These are phyloP conservation scores for Oscheius sp. DNA, from an alignment of 2,888 invertebrate genomes.

Conservation along the genomic window DNA sequence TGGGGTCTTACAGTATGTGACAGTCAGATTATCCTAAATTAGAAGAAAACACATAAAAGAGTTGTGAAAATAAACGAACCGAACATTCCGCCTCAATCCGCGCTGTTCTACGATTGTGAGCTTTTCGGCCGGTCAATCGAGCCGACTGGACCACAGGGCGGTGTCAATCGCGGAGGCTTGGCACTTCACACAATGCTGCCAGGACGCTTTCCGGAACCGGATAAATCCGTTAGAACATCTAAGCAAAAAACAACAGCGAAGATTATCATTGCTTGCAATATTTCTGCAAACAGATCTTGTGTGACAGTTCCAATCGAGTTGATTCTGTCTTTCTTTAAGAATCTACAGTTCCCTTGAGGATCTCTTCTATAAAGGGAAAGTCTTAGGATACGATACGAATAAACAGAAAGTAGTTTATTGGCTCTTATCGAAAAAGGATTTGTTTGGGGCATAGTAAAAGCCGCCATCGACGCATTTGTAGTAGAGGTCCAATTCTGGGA, in stretches of 20 bases:
- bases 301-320: not conserved
- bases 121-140: constrained; percentile 11
- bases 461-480: not conserved
- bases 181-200: constrained; percentile 18
- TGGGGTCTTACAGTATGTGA: not conserved
- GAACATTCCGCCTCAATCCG: constrained; percentile 20
- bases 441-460: not conserved
- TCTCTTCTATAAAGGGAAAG: too few relatives aligned
- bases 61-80: constrained; percentile 6
- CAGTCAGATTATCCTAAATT: not conserved
- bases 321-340: not conserved
- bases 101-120: constrained; percentile 4
- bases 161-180: constrained; percentile 16
- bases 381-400: too few relatives aligned
- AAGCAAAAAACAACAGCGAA: not conserved
- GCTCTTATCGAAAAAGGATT: not conserved
- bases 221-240: not conserved
- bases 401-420: not conserved
- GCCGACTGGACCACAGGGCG: not conserved
- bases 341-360: too few relatives aligned
- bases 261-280: not conserved
- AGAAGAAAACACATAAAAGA: not conserved
- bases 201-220: constrained; percentile 28
- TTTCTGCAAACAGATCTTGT: not conserved
- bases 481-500: not conserved